phyloP scores from a whole-genome alignment of 2,797 vertebrate genomes.

The Platyrinchus mystaceus region DNA sequence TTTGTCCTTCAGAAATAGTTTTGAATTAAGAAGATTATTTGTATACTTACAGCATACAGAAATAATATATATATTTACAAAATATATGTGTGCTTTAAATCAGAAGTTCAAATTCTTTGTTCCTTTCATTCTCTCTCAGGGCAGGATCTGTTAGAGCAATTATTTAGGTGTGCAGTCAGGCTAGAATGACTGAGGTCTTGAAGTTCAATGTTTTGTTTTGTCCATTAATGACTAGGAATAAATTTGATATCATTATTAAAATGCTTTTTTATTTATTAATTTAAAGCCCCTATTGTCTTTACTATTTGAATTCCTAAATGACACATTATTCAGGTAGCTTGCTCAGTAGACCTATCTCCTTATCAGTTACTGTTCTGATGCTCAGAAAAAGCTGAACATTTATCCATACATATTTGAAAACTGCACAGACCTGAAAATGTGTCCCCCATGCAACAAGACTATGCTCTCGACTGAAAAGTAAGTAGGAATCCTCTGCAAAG shows the following conservation, averaged over 20 bases:
- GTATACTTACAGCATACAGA: neutral
- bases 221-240: neutral
- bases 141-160: neutral
- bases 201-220: neutral
- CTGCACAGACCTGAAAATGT: neutral
- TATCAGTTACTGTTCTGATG: neutral
- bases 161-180: neutral
- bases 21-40: neutral
- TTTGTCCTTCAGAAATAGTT: neutral
- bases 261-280: neutral
- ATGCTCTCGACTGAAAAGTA: neutral
- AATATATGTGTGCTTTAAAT: neutral
- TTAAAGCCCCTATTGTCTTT: neutral
- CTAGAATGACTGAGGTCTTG: neutral
- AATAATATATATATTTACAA: neutral
- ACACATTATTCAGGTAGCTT: neutral
- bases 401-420: neutral
- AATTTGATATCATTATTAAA: neutral
- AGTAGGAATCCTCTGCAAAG: neutral
- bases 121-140: neutral
- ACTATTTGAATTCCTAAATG: neutral
- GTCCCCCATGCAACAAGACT: neutral
- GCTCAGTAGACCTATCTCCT: neutral
- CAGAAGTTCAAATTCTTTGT: neutral
- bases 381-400: neutral